Conservation (phyloP, 1,140 invertebrate genomes). For the Andrena cerasifolii region DNA sequence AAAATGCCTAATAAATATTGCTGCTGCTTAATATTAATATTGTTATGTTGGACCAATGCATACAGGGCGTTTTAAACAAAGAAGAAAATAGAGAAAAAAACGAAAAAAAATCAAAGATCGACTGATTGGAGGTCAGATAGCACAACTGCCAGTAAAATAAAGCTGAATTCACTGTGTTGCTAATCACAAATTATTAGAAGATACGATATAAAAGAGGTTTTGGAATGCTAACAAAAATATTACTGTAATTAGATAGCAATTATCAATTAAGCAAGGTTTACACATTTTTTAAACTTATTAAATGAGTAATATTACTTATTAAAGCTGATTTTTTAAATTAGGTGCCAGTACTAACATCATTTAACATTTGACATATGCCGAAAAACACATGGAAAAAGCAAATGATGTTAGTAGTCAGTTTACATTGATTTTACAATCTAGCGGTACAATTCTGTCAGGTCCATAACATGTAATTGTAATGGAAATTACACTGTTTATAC, state of each 20-base stretch:
- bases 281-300: constrained; percentile 59
- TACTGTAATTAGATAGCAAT: constrained; percentile 56
- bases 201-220: constrained; percentile 19
- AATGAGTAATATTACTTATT: constrained; percentile 44
- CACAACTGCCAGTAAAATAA: constrained; percentile 67
- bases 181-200: constrained; percentile 40
- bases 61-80: constrained; percentile 58
- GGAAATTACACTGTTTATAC: not conserved
- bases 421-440: constrained; percentile 24
- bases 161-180: constrained; percentile 39
- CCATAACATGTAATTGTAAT: not conserved
- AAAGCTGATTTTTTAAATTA: constrained; percentile 51
- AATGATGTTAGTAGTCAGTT: constrained; percentile 21
- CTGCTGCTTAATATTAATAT: constrained; percentile 61
- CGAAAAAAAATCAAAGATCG: constrained; percentile 55
- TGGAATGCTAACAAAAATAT: constrained; percentile 35
- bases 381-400: constrained; percentile 5
- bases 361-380: constrained; percentile 37
- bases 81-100: not conserved
- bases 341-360: constrained; percentile 32
- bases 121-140: constrained; percentile 69
- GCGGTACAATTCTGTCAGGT: constrained; percentile 6
- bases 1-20: constrained; percentile 58
- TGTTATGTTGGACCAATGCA: constrained; percentile 72
- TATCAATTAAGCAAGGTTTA: constrained; percentile 60